Conservation (phyloP, 1,140 invertebrate species). For the Teleogryllus occipitalis region DNA sequence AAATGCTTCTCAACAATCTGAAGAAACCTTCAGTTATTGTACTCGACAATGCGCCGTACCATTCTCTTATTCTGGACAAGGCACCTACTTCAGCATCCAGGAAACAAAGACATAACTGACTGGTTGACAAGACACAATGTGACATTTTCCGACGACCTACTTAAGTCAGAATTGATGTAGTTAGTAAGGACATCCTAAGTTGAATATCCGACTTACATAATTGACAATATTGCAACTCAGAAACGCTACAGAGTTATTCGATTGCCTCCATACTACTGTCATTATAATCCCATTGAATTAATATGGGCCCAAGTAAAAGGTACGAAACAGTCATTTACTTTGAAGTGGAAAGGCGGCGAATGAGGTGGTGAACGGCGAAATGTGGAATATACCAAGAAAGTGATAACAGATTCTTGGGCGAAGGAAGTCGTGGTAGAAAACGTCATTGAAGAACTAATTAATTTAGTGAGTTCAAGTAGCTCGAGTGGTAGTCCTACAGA, state of each 20-base stretch:
- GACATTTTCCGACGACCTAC: neutral
- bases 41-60: conserved; percentile 6
- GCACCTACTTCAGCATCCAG: neutral
- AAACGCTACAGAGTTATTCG: conserved; percentile 25
- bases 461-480: no score
- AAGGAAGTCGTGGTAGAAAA: no score
- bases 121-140: conserved; percentile 6
- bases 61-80: neutral
- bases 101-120: neutral
- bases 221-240: conserved; percentile 24
- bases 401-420: no score
- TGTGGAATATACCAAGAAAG: no score
- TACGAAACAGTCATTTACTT: no score
- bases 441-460: no score
- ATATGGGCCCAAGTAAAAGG: no score
- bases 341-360: no score
- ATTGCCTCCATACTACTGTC: conserved; percentile 27
- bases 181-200: neutral
- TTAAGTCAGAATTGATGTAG: neutral
- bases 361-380: no score
- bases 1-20: neutral
- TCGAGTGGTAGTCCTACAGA: no score
- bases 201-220: conserved; percentile 20
- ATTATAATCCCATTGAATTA: no score
- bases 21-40: neutral